phyloP scores from a whole-genome alignment of 2,888 invertebrate species.

The Tetanocera ferruginea region DNA sequence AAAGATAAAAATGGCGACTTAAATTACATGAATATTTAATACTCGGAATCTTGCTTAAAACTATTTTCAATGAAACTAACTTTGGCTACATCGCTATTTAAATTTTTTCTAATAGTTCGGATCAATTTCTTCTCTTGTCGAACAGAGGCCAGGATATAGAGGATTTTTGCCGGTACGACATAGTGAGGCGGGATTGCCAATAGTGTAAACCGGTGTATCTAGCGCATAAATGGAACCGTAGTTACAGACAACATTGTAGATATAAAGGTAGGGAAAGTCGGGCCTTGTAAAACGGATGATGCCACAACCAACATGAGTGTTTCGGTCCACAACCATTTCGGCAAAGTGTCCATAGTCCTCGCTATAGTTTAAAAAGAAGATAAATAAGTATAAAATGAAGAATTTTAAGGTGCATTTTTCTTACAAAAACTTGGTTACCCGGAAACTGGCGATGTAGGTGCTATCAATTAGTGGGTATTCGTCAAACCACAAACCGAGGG shows the following conservation, averaged over 20 bases:
- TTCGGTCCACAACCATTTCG: slow-evolving; percentile 66
- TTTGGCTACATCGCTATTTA: neutral
- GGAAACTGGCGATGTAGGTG: slow-evolving; percentile 61
- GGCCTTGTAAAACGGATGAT: slow-evolving; percentile 64
- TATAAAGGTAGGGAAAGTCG: slow-evolving; percentile 59
- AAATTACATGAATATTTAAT: too few species aligned
- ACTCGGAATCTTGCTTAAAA: too few species aligned
- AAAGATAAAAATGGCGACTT: too few species aligned
- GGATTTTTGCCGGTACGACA: slow-evolving; percentile 64
- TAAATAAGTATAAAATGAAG: neutral
- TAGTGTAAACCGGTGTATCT: slow-evolving; percentile 62
- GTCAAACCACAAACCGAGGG: slow-evolving; percentile 65
- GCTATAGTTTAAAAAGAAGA: slow-evolving; percentile 50
- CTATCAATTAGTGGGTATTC: slow-evolving; percentile 66
- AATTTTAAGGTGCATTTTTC: slow-evolving; percentile 43
- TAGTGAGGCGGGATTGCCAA: slow-evolving; percentile 59
- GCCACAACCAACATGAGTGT: slow-evolving; percentile 66
- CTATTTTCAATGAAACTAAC: neutral
- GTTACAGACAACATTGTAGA: slow-evolving; percentile 67
- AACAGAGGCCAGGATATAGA: slow-evolving; percentile 66
- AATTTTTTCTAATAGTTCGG: slow-evolving; percentile 60
- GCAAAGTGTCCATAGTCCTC: slow-evolving; percentile 69
- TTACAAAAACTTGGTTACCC: slow-evolving; percentile 65
- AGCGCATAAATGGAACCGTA: slow-evolving; percentile 67
- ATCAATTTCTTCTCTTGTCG: slow-evolving; percentile 60